Evolutionary conservation across 2,797 vertebrate species (phyloP).

Genomic region (Apodemus agrarius): DNA sequence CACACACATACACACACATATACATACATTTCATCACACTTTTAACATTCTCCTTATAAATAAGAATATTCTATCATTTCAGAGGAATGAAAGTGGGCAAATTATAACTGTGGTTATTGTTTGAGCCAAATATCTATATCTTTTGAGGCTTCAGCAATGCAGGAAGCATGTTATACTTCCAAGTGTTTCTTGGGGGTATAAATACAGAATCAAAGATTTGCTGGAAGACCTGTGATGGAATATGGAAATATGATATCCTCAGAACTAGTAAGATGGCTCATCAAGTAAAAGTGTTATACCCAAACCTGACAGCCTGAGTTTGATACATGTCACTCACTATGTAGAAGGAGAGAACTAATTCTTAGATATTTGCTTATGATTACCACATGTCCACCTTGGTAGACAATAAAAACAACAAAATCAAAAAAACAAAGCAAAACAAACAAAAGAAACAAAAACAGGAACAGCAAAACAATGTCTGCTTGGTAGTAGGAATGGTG

Average conservation of each 20-base stretch:
- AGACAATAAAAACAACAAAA: background rate
- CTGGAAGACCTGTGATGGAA: background rate
- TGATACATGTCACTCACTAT: background rate
- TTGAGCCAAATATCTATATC: background rate
- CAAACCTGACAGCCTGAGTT: background rate
- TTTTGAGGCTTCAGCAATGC: background rate
- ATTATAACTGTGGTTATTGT: background rate
- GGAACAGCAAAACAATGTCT: background rate
- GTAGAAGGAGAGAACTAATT: background rate
- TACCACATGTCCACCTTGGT: background rate
- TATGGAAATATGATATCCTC: background rate
- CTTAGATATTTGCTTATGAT: background rate
- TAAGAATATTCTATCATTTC: background rate
- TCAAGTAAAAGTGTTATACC: too few species aligned
- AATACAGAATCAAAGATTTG: background rate
- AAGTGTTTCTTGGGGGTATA: background rate
- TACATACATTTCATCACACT: background rate
- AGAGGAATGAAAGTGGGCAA: background rate
- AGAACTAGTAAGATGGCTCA: too few species aligned
- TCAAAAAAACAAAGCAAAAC: background rate
- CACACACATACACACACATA: background rate
- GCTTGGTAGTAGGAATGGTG: background rate
- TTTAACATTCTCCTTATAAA: background rate
- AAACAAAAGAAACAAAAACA: background rate
- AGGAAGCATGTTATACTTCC: background rate